Evolutionary conservation across 1,140 invertebrate genomes (phyloP).

Genomic region (Polypedilum vanderplanki): DNA sequence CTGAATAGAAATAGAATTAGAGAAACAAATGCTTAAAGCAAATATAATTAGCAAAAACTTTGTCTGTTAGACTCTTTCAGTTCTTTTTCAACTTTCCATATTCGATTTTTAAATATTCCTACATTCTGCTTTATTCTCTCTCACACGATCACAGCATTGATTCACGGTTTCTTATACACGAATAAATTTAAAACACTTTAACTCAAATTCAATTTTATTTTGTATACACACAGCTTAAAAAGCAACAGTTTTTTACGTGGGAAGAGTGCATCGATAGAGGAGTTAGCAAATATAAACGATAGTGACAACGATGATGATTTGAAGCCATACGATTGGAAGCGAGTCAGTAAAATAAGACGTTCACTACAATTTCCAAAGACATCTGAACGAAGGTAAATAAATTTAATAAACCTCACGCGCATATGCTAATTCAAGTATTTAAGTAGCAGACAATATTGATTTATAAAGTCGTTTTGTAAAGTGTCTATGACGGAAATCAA

Average conservation of each 20-base stretch:
- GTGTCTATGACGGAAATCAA: constrained; percentile 30
- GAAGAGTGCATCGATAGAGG: constrained; percentile 38
- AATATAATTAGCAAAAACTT: too few species aligned
- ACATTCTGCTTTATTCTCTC: too few species aligned
- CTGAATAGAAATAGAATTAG: too few species aligned
- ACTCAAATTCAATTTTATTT: too few species aligned
- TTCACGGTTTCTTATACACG: too few species aligned
- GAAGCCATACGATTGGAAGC: constrained; percentile 48
- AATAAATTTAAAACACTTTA: too few species aligned
- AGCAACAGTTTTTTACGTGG: constrained; percentile 9
- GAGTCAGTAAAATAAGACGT: constrained; percentile 50
- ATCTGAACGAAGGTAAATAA: constrained; percentile 35
- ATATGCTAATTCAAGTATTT: background rate
- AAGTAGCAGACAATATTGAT: constrained; percentile 12
- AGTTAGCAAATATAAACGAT: constrained; percentile 38
- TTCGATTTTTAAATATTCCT: too few species aligned
- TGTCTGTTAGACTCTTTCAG: too few species aligned
- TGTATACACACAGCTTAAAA: background rate
- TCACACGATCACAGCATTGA: too few species aligned
- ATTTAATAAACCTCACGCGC: background rate
- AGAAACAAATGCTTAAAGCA: too few species aligned
- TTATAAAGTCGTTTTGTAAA: background rate
- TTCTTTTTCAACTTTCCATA: too few species aligned
- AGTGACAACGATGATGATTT: constrained; percentile 29
- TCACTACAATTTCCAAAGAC: constrained; percentile 56